Base-by-base conservation (phyloP, 2,888 invertebrate species). In the Ellobium chinense region DNA sequence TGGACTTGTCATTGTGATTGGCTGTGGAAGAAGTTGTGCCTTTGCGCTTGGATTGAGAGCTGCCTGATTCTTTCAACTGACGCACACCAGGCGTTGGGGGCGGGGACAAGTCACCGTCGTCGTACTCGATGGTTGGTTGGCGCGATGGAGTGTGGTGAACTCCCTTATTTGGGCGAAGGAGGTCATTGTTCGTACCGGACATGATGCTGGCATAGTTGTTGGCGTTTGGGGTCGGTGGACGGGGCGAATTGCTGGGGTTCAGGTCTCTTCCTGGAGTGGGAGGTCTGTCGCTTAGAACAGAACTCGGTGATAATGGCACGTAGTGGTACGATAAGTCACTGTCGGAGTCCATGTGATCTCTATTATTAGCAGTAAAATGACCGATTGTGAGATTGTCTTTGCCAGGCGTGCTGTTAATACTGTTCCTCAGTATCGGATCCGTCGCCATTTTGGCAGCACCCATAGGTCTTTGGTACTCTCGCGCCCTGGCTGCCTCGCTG, bases 161-260 rank as follows among this genome's bases (percentile, higher is more conserved):
- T 31, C 46, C 54, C n/a, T 5, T 34, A 36, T 27, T 31, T 24
- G 36, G 58, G 27, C 9, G 3, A 24, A 56, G 21, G 0, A 46
- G 34, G 9, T 69, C 77, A n/a, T 21, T 3, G 24, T 72, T 72
- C 7, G 60, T 46, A 36, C 27, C 37, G 39, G 80, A 74, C 39
- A 78, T 70, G 1, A 70, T 39, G 24, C 34, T 58, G 7, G 66
- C 60, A n/a, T 74, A 80, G 46, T 74, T 80, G 58, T 18, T 73
- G 29, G 37, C 65, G 34, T 74, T 74, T 3, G 80, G 80, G 4
- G 80, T 80, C 14, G 80, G 80, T 4, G 80, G 80, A 3, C 74
- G 73, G 2, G 80, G 80, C 5, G 80, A 74, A 7, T 31, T 39
- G 34, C 66, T 66, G 1, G 80, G 56, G 39, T 34, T 31, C 0